These are phyloP conservation scores for Ectropis grisescens DNA, from an alignment of 1,140 invertebrate species.

Conservation along the genomic window DNA sequence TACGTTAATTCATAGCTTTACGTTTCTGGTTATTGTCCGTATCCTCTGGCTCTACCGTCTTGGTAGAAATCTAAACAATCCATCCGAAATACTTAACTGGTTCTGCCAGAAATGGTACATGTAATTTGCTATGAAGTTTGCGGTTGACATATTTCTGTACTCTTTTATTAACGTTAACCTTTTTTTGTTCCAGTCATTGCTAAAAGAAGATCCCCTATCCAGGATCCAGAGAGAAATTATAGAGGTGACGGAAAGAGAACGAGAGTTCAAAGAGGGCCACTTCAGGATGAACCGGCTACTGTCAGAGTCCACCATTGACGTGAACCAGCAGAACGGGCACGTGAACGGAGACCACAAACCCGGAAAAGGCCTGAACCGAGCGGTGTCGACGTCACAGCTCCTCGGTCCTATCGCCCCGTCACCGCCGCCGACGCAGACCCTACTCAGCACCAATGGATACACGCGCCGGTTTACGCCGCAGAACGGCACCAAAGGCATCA, in stretches of 20 bases:
- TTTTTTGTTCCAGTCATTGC: conserved; percentile 52
- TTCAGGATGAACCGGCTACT: conserved; percentile 62
- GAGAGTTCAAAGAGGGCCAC: conserved; percentile 74
- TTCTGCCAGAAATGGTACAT: too few species aligned
- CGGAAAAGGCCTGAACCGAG: conserved; percentile 69
- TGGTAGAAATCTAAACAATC: too few species aligned
- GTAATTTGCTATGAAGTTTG: too few species aligned
- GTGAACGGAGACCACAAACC: conserved; percentile 49
- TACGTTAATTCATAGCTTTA: too few species aligned
- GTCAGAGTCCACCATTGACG: conserved; percentile 57
- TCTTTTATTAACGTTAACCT: too few species aligned
- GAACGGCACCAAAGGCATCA: conserved; percentile 78
- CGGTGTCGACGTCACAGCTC: conserved; percentile 73
- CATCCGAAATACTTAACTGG: too few species aligned
- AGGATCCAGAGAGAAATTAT: conserved; percentile 79
- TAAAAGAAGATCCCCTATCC: conserved; percentile 72
- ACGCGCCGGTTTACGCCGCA: conserved; percentile 72
- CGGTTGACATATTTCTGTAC: too few species aligned
- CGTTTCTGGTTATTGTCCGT: too few species aligned
- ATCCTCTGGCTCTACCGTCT: too few species aligned
- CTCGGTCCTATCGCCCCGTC: conserved; percentile 49
- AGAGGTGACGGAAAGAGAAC: conserved; percentile 76
- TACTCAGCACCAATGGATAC: conserved; percentile 51
- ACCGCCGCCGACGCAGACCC: conserved; percentile 27
- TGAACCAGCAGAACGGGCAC: conserved; percentile 50